Evolutionary conservation across 2,797 vertebrate genomes (phyloP).

Genomic region (Anguilla anguilla): DNA sequence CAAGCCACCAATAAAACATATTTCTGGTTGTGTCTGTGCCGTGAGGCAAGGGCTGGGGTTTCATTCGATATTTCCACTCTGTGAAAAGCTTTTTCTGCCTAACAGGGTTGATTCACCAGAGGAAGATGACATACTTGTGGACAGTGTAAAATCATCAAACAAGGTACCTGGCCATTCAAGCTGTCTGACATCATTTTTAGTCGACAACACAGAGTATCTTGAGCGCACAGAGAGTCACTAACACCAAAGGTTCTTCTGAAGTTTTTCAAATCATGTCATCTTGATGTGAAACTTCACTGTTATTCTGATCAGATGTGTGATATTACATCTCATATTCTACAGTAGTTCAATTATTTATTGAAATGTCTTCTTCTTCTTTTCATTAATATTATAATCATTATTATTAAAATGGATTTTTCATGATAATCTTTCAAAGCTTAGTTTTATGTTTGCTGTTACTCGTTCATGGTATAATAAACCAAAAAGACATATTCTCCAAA

Average conservation of each 20-base stretch:
- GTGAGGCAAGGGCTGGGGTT: background rate
- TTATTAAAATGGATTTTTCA: background rate
- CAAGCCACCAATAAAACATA: conserved; percentile 13
- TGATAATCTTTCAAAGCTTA: background rate
- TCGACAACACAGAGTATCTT: background rate
- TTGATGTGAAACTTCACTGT: background rate
- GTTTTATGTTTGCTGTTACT: background rate
- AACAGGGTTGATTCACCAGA: background rate
- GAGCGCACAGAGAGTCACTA: background rate
- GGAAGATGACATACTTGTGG: background rate
- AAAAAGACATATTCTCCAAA: background rate
- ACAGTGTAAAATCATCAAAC: background rate
- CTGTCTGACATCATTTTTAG: no score
- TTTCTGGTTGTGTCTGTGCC: background rate
- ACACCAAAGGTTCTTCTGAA: background rate
- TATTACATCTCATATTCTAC: background rate
- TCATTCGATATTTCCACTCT: background rate
- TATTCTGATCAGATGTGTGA: background rate
- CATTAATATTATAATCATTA: background rate
- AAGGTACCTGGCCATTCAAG: background rate
- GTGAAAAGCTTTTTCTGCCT: background rate
- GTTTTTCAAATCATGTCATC: background rate
- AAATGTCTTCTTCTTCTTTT: background rate
- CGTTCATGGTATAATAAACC: background rate
- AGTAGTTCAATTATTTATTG: background rate